Percentiles rank a stretch among this genome's conserved stretches.
Evolutionary conservation across 1,140 invertebrate genomes (phyloP).

Genomic region (Drosophila melanica): DNA sequence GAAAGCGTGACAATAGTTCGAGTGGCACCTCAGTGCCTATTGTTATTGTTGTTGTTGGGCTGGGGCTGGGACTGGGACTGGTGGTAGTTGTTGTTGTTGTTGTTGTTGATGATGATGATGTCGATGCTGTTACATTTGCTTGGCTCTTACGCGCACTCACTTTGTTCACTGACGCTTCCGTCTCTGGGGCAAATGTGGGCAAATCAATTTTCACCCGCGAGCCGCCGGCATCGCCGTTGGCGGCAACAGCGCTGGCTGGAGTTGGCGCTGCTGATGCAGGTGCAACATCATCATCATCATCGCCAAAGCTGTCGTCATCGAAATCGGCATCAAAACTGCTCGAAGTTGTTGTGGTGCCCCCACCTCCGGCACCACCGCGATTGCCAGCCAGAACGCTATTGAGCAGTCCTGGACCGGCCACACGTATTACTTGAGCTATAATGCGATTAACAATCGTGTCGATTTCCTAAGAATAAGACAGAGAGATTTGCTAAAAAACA

Average conservation of each 20-base stretch:
- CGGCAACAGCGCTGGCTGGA: conserved; percentile 22
- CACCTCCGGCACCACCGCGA: conserved; percentile 52
- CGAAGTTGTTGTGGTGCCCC: conserved; percentile 55
- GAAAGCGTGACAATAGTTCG: conserved; percentile 45
- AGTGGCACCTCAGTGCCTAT: conserved; percentile 10
- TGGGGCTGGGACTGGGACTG: conserved; percentile 20
- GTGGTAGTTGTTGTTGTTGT: conserved; percentile 27
- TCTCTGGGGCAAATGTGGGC: conserved; percentile 84
- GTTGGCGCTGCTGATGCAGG: conserved; percentile 13
- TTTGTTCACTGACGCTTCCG: conserved; percentile 46
- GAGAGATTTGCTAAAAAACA: conserved; percentile 33
- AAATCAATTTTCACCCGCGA: conserved; percentile 84
- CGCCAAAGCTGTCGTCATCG: conserved; percentile 70
- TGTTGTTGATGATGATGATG: conserved; percentile 34
- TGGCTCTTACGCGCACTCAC: conserved; percentile 67
- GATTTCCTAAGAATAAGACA: conserved; percentile 87
- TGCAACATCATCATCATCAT: conserved; percentile 50
- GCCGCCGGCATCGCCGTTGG: conserved; percentile 36
- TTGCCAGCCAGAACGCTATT: conserved; percentile 74
- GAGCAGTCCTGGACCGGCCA: conserved; percentile 88
- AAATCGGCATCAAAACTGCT: conserved; percentile 73
- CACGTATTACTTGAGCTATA: conserved; percentile 87
- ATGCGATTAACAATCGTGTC: conserved; percentile 90
- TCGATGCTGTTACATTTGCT: conserved; percentile 44
- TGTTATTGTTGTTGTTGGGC: conserved; percentile 27